Conservation (phyloP, 2,797 vertebrate species). For the Pangasius mekongensis region DNA sequence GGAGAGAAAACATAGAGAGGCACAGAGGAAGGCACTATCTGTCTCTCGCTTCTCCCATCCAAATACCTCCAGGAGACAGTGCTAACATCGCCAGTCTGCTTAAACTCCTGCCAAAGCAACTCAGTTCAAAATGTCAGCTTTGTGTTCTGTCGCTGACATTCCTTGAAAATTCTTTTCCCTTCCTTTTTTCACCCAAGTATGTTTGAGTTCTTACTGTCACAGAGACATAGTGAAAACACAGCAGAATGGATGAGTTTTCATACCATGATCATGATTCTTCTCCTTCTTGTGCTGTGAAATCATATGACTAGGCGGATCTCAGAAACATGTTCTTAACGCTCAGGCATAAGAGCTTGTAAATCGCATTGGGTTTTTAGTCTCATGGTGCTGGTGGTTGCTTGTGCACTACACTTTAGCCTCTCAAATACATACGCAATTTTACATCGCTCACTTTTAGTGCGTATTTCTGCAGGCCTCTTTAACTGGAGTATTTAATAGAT, state of each 20-base stretch:
- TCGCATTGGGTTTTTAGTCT: conserved; percentile 39
- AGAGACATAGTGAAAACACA: neutral
- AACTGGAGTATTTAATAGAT: conserved; percentile 76
- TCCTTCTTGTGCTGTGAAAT: conserved; percentile 20
- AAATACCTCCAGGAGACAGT: conserved; percentile 68
- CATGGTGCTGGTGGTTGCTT: conserved; percentile 27
- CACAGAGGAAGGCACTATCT: conserved; percentile 69
- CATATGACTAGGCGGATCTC: conserved; percentile 58
- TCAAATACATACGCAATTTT: conserved; percentile 30
- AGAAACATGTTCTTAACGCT: conserved; percentile 28
- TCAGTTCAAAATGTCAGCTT: conserved; percentile 64
- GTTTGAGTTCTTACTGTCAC: neutral
- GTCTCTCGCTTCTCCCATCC: conserved; percentile 68
- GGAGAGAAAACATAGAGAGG: conserved; percentile 54
- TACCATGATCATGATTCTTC: neutral
- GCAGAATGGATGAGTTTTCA: neutral
- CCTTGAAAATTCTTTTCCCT: conserved; percentile 51
- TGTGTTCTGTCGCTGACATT: conserved; percentile 47
- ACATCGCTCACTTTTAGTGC: conserved; percentile 64
- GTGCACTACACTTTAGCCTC: conserved; percentile 59
- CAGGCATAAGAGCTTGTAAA: conserved; percentile 51
- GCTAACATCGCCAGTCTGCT: conserved; percentile 64
- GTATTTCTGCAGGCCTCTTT: conserved; percentile 64
- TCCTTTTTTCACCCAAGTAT: neutral
- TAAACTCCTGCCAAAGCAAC: conserved; percentile 16